Conservation (phyloP, 2,797 vertebrate genomes). For the Channallabes apus region DNA sequence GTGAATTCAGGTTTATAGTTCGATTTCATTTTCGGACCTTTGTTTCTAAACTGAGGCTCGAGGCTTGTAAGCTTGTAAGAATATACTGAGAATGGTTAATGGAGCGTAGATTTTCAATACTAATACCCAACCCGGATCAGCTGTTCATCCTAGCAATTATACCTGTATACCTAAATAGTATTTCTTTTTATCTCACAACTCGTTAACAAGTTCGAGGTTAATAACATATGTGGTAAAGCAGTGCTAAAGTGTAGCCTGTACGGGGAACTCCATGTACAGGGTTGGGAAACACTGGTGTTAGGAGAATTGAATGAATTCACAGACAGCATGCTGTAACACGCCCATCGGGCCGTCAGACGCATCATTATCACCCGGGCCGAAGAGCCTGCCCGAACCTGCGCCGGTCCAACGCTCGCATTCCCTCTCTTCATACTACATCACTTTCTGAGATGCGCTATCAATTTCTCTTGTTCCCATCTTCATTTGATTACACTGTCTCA, state of each 20-base stretch:
- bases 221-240: neutral
- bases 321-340: constrained; percentile 86
- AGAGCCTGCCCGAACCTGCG: constrained; percentile 86
- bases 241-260: constrained; percentile 4
- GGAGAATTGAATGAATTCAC: constrained; percentile 89
- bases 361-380: constrained; percentile 90
- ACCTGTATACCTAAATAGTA: neutral
- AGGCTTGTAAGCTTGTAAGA: constrained; percentile 22
- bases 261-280: neutral
- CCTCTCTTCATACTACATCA: constrained; percentile 37
- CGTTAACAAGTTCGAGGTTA: neutral
- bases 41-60: neutral
- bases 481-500: neutral
- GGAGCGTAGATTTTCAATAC: neutral
- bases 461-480: constrained; percentile 14
- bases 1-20: constrained; percentile 5
- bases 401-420: constrained; percentile 65
- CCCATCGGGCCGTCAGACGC: constrained; percentile 85
- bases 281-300: constrained; percentile 49
- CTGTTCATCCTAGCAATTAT: neutral
- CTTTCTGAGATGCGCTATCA: constrained; percentile 23
- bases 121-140: neutral
- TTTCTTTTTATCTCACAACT: neutral
- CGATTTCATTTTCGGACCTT: constrained; percentile 11
- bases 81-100: neutral